Base-by-base conservation (phyloP, 1,140 invertebrate species). In the Drosophila leontia region DNA sequence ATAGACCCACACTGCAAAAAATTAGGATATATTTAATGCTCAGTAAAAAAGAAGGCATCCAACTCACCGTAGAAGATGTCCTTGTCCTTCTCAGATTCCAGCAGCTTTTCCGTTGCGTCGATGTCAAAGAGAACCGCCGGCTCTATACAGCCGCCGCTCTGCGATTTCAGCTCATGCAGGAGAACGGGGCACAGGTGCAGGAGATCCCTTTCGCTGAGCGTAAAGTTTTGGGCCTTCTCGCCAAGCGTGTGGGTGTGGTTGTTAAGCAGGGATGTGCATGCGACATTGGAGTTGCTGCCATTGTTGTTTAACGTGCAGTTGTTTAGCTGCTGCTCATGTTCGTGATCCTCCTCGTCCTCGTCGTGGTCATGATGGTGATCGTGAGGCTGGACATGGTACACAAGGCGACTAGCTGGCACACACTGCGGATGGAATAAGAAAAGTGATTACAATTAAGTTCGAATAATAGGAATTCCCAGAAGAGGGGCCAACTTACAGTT, bases 1-100 rank as follows among this genome's bases (percentile, higher is more conserved):
- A 92, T 97, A 98, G 13, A 97, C 80, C 97, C 97, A 98, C 13
- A 97, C 96, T 96, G 92, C 3, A 75, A 94, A 0, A 37, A 35
- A 2, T n/a, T 1, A 11, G 41, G 2, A 47, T 42, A 11, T 7
- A 41, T 2, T n/a, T 4, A 29, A 19, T 8, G 17, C 2, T 37
- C 3, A 11, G 0, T 9, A 7, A 35, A 13, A 7, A 17, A 5
- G 26, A 19, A 19, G 7, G 29, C 9, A n/a, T 15, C 3, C 4
- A 19, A 85, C 67, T 15, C 84, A 88, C 79, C 91, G 84, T 86
- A 92, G 75, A 93, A 70, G 72, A 91, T 87, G 50, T 92, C 85
- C 63, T 37, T 70, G 47, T 80, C 74, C 45, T 81, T 82, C n/a
- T 81, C 71, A 2, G 34, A 19, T 9, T 9, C 71, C 7, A 45